phyloP scores from a whole-genome alignment of 2,888 invertebrate species.

The Harmothoe impar region DNA sequence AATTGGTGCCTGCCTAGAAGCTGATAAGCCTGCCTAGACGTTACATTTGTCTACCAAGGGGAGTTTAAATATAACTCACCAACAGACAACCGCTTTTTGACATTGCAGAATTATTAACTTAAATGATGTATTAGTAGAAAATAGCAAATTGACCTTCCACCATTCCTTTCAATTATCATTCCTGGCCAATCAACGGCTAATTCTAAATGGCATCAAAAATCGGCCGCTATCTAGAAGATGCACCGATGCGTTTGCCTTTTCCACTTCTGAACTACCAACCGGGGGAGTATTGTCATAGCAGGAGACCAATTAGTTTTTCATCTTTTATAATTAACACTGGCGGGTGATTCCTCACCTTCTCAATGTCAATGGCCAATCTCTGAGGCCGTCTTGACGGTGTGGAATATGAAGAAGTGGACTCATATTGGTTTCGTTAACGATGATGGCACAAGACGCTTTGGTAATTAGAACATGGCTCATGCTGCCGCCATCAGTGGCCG shows the following conservation, averaged over 20 bases:
- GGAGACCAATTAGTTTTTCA: slow-evolving; percentile 9
- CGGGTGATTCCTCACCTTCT: background rate
- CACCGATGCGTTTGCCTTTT: background rate
- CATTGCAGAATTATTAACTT: background rate
- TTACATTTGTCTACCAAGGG: too few species aligned
- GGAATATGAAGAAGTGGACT: background rate
- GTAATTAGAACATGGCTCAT: background rate
- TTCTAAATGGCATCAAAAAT: background rate
- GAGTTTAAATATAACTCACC: too few species aligned
- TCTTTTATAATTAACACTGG: background rate
- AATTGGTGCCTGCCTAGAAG: too few species aligned
- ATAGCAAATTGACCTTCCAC: slow-evolving; percentile 33
- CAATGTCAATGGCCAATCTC: slow-evolving; percentile 33
- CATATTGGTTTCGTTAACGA: slow-evolving; percentile 18
- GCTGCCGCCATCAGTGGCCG: too few species aligned
- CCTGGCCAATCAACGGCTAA: background rate
- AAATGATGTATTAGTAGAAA: background rate
- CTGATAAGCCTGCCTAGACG: too few species aligned
- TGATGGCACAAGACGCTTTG: background rate
- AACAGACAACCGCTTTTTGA: background rate
- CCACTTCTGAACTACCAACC: slow-evolving; percentile 2
- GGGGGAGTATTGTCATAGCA: background rate
- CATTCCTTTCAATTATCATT: slow-evolving; percentile 45
- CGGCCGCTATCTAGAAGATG: background rate
- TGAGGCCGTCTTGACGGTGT: background rate